Base-by-base conservation (phyloP, 2,113 vertebrate species). In the Lagopus muta region DNA sequence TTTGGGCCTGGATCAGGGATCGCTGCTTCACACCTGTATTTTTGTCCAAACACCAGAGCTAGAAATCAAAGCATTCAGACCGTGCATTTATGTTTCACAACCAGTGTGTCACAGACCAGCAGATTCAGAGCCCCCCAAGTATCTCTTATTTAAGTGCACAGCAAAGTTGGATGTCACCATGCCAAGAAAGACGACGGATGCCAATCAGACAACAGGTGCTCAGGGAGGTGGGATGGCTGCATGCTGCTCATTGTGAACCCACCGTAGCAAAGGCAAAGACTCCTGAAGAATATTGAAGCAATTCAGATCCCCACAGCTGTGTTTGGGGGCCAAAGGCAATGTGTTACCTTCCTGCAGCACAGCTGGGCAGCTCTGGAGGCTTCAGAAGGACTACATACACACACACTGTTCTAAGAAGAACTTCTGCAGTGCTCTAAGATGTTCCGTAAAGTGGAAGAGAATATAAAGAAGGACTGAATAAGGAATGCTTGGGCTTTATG, bases 11-110 rank as follows among this genome's bases (percentile, higher is more conserved):
- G 61, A 34, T 76, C 75, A 70, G 88, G 54, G 65, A 58, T 40
- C 82, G 67, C 32, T 92, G 85, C 84, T 89, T 91, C 94, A 87
- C 78, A 45, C 66, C 73, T 64, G 38, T 48, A 88, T 54, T 93
- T 82, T 21, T 47, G 50, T 47, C 61, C 75, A 69, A 77, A 91
- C 77, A 74, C 87, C 61, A 11, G 66, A 69, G 75, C 40, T 54
- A 77, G 85, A 74, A 84, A 67, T 62, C 52, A 36, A 86, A 30
- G 69, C 82, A 43, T 40, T 65, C 14, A 3, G 0, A 22, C 40
- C 13, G 77, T 14, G 25, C 50, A 77, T 58, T 28, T 43, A 17
- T 55, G n/a, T 84, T 87, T 82, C 89, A 38, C 66, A 90, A 52
- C 22, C 55, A 24, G 47, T 0, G 6, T 30, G 24, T 6, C 25